Conservation (phyloP, 2,888 invertebrate genomes). For the Sinelater perroti region DNA sequence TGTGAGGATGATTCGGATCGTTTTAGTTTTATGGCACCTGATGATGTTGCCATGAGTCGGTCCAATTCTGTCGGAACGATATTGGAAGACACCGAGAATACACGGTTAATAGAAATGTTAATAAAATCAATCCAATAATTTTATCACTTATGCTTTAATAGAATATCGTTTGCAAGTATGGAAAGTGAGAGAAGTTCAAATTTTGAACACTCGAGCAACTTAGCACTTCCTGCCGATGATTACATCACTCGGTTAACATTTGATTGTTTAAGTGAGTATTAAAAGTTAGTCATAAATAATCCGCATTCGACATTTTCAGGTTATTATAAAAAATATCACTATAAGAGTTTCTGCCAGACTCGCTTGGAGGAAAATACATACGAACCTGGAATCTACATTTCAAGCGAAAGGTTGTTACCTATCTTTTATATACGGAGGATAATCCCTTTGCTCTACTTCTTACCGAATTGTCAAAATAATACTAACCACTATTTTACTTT, state of each 20-base stretch:
- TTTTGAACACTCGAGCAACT: background rate
- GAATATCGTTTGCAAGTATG: conserved; percentile 32
- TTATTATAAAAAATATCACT: conserved; percentile 53
- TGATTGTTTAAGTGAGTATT: conserved; percentile 38
- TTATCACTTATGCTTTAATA: conserved; percentile 5
- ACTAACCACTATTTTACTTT: no score
- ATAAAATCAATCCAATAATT: background rate
- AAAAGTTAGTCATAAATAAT: background rate
- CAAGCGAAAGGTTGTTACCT: conserved; percentile 54
- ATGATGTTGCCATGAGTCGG: conserved; percentile 45
- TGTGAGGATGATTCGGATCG: conserved; percentile 46
- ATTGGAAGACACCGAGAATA: conserved; percentile 24
- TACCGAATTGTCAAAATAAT: no score
- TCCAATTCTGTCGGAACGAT: conserved; percentile 39
- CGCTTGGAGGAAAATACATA: conserved; percentile 55
- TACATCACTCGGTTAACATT: conserved; percentile 33
- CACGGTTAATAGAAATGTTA: background rate
- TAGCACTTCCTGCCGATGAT: background rate
- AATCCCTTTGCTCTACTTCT: no score
- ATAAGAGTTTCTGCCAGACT: conserved; percentile 53
- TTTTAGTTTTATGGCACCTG: conserved; percentile 53
- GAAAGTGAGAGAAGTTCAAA: conserved; percentile 27
- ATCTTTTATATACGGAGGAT: no score
- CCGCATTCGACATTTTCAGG: conserved; percentile 40
- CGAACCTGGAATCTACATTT: conserved; percentile 53